Percentiles rank a stretch among this genome's conserved stretches.
These are phyloP conservation scores for Dendrolimus kikuchii DNA, from an alignment of 1,140 invertebrate genomes.

Conservation along the genomic window DNA sequence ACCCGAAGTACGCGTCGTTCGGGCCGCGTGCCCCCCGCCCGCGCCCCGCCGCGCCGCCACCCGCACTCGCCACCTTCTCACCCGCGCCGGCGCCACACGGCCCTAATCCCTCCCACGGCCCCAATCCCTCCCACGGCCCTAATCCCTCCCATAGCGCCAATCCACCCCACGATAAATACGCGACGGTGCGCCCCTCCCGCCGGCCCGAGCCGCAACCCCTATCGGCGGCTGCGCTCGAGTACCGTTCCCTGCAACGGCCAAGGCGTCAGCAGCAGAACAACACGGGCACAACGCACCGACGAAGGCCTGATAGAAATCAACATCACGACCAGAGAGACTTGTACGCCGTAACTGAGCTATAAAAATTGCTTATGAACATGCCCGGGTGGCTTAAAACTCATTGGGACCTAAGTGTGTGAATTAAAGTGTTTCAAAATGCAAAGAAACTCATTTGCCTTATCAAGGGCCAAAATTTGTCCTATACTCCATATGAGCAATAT, in stretches of 20 bases:
- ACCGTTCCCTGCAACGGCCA: slow-evolving; percentile 57
- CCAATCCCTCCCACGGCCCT: slow-evolving; percentile 11
- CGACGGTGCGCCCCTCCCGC: slow-evolving; percentile 48
- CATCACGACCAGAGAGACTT: slow-evolving; percentile 45
- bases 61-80: slow-evolving; percentile 44
- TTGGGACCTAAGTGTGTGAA: too few relatives aligned
- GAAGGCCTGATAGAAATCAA: slow-evolving; percentile 21
- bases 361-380: slow-evolving; percentile 13
- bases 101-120: slow-evolving; percentile 9
- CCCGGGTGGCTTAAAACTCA: too few relatives aligned
- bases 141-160: slow-evolving; percentile 13
- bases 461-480: too few relatives aligned
- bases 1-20: slow-evolving; percentile 76
- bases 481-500: too few relatives aligned
- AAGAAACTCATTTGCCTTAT: too few relatives aligned
- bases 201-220: slow-evolving; percentile 57
- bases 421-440: too few relatives aligned
- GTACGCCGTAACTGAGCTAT: slow-evolving; percentile 63
- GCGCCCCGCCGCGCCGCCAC: slow-evolving; percentile 50
- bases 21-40: slow-evolving; percentile 73
- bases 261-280: slow-evolving; percentile 36
- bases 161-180: slow-evolving; percentile 53
- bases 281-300: slow-evolving; percentile 28
- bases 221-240: slow-evolving; percentile 53
- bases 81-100: slow-evolving; percentile 21